These are phyloP conservation scores for Sus cebifrons DNA, from an alignment of 2,797 vertebrate genomes.

Conservation along the genomic window DNA sequence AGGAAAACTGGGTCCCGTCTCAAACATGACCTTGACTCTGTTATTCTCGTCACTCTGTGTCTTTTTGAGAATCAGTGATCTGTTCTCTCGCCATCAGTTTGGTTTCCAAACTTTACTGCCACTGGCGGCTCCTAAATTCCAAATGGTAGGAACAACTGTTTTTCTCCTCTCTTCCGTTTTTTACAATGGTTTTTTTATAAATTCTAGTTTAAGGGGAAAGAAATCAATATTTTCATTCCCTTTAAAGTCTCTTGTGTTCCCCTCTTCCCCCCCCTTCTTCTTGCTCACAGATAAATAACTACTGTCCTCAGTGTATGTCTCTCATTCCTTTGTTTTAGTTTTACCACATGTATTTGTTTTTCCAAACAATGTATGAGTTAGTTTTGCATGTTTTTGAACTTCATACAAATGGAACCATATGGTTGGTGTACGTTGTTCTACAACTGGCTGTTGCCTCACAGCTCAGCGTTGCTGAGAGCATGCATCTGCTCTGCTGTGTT, in stretches of 20 bases:
- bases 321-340: neutral
- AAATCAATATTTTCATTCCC: neutral
- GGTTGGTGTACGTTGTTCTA: neutral
- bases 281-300: neutral
- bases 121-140: neutral
- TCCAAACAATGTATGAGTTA: neutral
- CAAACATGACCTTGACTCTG: neutral
- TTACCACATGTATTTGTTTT: neutral
- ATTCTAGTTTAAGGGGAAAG: neutral
- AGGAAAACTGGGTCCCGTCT: neutral
- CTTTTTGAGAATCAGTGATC: neutral
- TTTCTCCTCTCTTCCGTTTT: neutral
- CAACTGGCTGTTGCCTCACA: neutral
- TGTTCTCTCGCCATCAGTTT: neutral
- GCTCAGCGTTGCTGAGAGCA: neutral
- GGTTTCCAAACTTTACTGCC: neutral
- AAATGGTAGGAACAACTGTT: neutral
- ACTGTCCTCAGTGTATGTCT: neutral
- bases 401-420: neutral
- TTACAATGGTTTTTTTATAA: neutral
- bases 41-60: neutral
- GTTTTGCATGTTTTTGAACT: constrained; percentile 1
- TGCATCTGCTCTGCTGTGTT: constrained; percentile 8
- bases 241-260: neutral
- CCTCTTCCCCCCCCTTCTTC: neutral